A percentile compares a stretch with the other conserved stretches of the same genome.
Conservation (phyloP, 1,140 invertebrate species). For the Lethrus apterus region DNA sequence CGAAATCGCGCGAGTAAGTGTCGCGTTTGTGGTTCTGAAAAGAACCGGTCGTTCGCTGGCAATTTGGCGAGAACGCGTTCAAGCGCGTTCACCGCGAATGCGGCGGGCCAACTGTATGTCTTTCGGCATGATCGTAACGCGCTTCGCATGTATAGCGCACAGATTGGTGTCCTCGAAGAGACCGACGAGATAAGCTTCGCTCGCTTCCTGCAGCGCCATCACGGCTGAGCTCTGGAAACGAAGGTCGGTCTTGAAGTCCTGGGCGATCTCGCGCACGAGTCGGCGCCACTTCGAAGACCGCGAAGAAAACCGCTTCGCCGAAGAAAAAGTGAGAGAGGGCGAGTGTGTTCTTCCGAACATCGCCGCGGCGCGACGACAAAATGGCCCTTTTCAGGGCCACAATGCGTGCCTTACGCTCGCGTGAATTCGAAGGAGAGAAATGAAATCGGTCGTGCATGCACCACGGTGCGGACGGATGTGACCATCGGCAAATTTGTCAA, state of each 20-base stretch:
- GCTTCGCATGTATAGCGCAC: constrained; percentile 85
- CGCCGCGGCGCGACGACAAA: not conserved
- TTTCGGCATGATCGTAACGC: too few species aligned
- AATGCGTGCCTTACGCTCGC: not conserved
- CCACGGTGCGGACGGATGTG: too few species aligned
- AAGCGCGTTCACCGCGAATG: constrained; percentile 24
- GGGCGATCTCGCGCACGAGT: constrained; percentile 78
- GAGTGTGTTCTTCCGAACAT: not conserved
- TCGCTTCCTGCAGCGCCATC: constrained; percentile 61
- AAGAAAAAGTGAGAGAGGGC: constrained; percentile 17
- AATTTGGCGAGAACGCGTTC: constrained; percentile 40
- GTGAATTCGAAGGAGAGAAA: too few species aligned
- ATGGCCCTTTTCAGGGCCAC: constrained; percentile 16
- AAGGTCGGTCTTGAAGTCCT: constrained; percentile 55
- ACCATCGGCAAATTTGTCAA: too few species aligned
- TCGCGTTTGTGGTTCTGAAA: constrained; percentile 10
- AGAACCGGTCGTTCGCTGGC: constrained; percentile 1
- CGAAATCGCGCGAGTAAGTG: too few species aligned
- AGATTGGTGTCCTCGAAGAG: constrained; percentile 75
- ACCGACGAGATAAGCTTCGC: constrained; percentile 79
- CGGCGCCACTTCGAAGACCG: constrained; percentile 80
- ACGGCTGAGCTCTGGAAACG: constrained; percentile 48
- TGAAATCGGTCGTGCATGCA: too few species aligned
- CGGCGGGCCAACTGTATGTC: constrained; percentile 40
- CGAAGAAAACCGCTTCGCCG: constrained; percentile 51